Percentiles rank a stretch among this genome's conserved stretches.
These are phyloP conservation scores for Temnothorax rugatulus DNA, from an alignment of 2,888 invertebrate species.

Conservation along the genomic window DNA sequence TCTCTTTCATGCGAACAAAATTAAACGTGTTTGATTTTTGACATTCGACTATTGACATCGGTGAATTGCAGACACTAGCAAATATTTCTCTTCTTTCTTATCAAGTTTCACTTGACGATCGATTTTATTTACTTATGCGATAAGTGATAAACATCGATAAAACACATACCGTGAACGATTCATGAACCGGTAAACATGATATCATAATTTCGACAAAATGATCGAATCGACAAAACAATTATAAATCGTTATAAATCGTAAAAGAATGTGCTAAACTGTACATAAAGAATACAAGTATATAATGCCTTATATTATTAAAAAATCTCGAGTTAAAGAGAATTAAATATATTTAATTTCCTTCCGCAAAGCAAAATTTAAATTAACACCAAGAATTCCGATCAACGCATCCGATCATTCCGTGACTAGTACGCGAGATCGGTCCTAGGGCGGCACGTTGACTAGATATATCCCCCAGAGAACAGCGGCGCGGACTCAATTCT, in stretches of 20 bases:
- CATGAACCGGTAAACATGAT: background rate
- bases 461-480: constrained; percentile 33
- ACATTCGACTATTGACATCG: constrained; percentile 26
- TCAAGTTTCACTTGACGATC: constrained; percentile 12
- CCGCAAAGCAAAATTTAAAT: background rate
- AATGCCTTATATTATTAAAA: background rate
- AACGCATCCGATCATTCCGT: background rate
- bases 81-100: constrained; percentile 29
- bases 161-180: background rate
- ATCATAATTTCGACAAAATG: background rate
- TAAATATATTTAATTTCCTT: background rate
- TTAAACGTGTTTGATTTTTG: constrained; percentile 34
- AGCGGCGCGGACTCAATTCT: constrained; percentile 66
- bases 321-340: background rate
- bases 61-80: constrained; percentile 10
- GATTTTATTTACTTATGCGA: constrained; percentile 22
- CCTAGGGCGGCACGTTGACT: constrained; percentile 39
- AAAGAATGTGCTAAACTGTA: background rate
- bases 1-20: constrained; percentile 13
- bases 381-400: background rate
- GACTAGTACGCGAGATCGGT: constrained; percentile 17
- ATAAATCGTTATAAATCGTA: background rate
- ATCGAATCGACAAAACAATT: too few species aligned
- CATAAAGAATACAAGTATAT: background rate
- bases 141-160: constrained; percentile 21